Evolutionary conservation across 2,113 vertebrate genomes (phyloP).

Genomic region (Boulengerochromis microlepis): DNA sequence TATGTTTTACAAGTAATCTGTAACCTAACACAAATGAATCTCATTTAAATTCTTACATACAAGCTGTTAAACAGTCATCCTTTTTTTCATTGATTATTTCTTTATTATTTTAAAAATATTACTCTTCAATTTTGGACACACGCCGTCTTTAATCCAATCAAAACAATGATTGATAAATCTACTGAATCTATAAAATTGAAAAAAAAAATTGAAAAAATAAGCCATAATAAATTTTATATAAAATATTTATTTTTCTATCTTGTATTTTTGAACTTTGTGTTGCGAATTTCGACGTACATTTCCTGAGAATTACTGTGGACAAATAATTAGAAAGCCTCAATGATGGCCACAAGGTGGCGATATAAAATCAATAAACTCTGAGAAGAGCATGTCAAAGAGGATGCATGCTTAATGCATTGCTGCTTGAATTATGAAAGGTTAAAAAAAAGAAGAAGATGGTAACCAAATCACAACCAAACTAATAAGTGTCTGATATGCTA

Average conservation of each 20-base stretch:
- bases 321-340: not conserved
- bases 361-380: constrained; percentile 31
- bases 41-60: not conserved
- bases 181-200: not conserved
- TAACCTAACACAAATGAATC: not conserved
- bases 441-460: not conserved
- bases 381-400: not conserved
- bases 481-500: not conserved
- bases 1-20: not conserved
- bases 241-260: not conserved
- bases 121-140: not conserved
- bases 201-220: not conserved
- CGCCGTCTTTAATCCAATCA: not conserved
- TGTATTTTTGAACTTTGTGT: not conserved
- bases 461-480: not conserved
- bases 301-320: not conserved
- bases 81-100: not conserved
- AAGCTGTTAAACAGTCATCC: not conserved
- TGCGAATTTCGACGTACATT: not conserved
- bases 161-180: not conserved
- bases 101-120: not conserved
- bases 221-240: not conserved
- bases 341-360: constrained; percentile 57
- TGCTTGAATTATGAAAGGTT: not conserved
- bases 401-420: not conserved